A percentile compares a stretch with the other conserved stretches of the same genome.
phyloP scores from a whole-genome alignment of 2,888 invertebrate genomes.

The Spialia ferax region DNA sequence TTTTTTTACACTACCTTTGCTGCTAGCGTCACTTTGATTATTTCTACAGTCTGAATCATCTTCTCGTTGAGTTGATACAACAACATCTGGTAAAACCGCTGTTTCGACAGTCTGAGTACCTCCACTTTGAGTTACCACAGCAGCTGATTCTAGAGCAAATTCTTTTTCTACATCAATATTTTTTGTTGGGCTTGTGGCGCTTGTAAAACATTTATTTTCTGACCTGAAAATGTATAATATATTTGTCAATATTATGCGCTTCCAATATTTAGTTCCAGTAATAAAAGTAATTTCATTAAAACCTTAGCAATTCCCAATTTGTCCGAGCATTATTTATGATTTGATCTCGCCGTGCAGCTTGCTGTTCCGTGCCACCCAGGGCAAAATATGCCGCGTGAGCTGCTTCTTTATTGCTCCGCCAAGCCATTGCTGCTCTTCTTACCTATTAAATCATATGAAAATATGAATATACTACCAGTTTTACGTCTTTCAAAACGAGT shows the following conservation, averaged over 20 bases:
- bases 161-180: slow-evolving; percentile 67
- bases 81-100: slow-evolving; percentile 65
- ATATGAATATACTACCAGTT: no score
- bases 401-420: slow-evolving; percentile 92
- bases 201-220: slow-evolving; percentile 87
- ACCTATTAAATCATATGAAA: slow-evolving; percentile 68
- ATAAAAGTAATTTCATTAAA: neutral
- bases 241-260: neutral
- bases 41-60: slow-evolving; percentile 69
- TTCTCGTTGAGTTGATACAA: slow-evolving; percentile 62
- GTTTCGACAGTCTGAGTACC: slow-evolving; percentile 61
- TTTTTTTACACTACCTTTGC: slow-evolving; percentile 50
- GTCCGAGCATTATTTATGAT: slow-evolving; percentile 94
- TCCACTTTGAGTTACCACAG: slow-evolving; percentile 53
- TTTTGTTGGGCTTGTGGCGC: slow-evolving; percentile 64
- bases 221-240: slow-evolving; percentile 75
- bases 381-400: slow-evolving; percentile 89
- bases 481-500: no score
- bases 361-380: slow-evolving; percentile 83
- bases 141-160: slow-evolving; percentile 59
- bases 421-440: slow-evolving; percentile 92
- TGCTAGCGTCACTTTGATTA: slow-evolving; percentile 59
- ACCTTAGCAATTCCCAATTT: slow-evolving; percentile 93
- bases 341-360: slow-evolving; percentile 91
- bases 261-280: no score